Evolutionary conservation across 2,888 invertebrate species (phyloP), one percentile per base, ranked within the genome.

Genomic region (Philopedon plagiatum): DNA sequence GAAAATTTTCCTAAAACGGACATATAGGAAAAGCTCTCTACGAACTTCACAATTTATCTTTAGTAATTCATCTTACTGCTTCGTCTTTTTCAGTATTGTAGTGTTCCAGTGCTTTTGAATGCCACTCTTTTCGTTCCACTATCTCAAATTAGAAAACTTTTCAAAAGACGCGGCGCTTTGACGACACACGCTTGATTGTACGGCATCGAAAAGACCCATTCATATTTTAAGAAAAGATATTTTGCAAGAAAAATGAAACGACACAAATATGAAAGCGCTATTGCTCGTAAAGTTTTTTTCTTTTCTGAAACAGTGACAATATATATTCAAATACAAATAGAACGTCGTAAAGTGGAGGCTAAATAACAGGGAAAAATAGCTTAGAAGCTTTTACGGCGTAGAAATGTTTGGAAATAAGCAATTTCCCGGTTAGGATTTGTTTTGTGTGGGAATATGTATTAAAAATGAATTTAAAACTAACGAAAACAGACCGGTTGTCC

Each of bases 271-370:
- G 37, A 51, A 63, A 61, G 61, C 46, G 11, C 13, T 15, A 18
- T 46, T 63, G 63, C 54, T 63, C 51, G 32, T 54, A 54, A 63
- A 63, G n/a, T 37, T 51, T 63, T n/a, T 44, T 63, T 32, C 26
- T 51, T 39, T 32, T 29, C 37, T 18, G 21, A 51, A 54, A 54
- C 21, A 63, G 29, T 51, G 54, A 63, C 63, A 63, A 63, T 63
- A 63, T 54, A 49, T 63, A 63, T 63, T 63, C 63, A 63, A 63
- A 63, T 54, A 63, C 63, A 63, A 63, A 63, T 63, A 63, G 63
- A 37, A 37, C 13, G 51, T 15, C 19, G 15, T 63, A 51, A 63
- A 51, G 19, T 26, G 21, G 34, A 32, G 39, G 5, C 34, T 7
- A 63, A 51, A 54, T 63, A 19, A 18, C 39, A 15, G 37, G 15